A percentile compares a stretch with the other conserved stretches of the same genome.
Conservation (phyloP, 2,888 invertebrate genomes). For the Drosophila mercatorum region DNA sequence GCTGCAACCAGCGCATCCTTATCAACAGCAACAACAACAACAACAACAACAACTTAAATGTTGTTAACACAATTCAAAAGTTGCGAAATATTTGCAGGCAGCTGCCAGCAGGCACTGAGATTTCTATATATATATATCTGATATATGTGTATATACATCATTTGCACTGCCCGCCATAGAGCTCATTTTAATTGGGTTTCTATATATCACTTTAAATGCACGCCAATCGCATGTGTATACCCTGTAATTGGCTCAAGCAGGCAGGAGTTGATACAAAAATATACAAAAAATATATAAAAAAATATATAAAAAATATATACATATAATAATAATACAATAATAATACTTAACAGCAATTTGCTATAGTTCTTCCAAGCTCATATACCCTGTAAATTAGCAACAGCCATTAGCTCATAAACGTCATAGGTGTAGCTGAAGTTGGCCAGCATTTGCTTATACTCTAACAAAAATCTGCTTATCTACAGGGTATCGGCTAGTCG, state of each 20-base stretch:
- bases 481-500: neutral
- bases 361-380: neutral
- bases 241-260: slow-evolving; percentile 2
- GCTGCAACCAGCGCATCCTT: slow-evolving; percentile 34
- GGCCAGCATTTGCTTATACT: neutral
- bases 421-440: neutral
- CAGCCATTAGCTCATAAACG: neutral
- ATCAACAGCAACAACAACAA: slow-evolving; percentile 24
- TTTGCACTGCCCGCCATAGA: slow-evolving; percentile 5
- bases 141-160: neutral
- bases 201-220: slow-evolving; percentile 2
- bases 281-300: no score
- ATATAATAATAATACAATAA: no score
- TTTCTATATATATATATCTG: slow-evolving; percentile 20
- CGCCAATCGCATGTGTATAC: neutral
- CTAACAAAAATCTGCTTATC: neutral
- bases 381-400: neutral
- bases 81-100: slow-evolving; percentile 29
- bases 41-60: slow-evolving; percentile 35
- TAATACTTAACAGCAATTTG: neutral
- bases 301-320: no score
- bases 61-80: slow-evolving; percentile 59
- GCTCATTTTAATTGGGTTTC: slow-evolving; percentile 15
- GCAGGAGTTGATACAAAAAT: no score
- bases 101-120: slow-evolving; percentile 21